These are phyloP conservation scores for Nerophis ophidion DNA, from an alignment of 2,113 vertebrate genomes.

Conservation along the genomic window DNA sequence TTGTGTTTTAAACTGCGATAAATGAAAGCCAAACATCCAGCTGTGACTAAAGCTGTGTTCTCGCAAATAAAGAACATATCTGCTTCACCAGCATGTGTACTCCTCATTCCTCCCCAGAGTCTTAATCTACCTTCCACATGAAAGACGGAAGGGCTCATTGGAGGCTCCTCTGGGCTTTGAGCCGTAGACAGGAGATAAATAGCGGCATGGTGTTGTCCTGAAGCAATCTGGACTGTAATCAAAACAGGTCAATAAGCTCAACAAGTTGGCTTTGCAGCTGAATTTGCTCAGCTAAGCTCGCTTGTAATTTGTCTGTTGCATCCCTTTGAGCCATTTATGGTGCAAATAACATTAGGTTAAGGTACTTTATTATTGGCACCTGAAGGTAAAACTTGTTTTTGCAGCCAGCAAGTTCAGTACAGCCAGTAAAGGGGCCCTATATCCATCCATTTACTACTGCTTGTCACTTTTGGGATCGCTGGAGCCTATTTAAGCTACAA, in stretches of 20 bases:
- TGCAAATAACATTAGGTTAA: neutral
- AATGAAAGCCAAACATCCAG: slow-evolving; percentile 18
- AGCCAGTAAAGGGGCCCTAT: no score
- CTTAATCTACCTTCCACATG: slow-evolving; percentile 24
- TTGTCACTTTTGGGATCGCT: no score
- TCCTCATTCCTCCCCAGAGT: slow-evolving; percentile 17
- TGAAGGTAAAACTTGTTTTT: neutral
- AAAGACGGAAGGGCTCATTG: slow-evolving; percentile 37
- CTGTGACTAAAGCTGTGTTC: slow-evolving; percentile 20
- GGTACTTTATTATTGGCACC: neutral
- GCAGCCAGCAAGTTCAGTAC: no score
- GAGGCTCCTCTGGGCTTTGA: slow-evolving; percentile 21
- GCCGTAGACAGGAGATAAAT: slow-evolving; percentile 4
- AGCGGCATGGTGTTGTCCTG: slow-evolving; percentile 2
- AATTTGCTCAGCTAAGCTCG: slow-evolving; percentile 6
- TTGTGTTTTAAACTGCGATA: slow-evolving; percentile 8
- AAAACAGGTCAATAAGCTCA: slow-evolving; percentile 30
- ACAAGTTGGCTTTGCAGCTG: slow-evolving; percentile 9
- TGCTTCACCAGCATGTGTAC: neutral
- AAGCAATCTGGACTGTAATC: slow-evolving; percentile 30
- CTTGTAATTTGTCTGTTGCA: neutral
- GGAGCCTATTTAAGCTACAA: no score
- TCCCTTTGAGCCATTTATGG: neutral
- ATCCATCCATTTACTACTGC: no score
- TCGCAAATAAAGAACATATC: no score